Base-by-base conservation (phyloP, 2,113 vertebrate genomes). In the Varanus komodoensis region DNA sequence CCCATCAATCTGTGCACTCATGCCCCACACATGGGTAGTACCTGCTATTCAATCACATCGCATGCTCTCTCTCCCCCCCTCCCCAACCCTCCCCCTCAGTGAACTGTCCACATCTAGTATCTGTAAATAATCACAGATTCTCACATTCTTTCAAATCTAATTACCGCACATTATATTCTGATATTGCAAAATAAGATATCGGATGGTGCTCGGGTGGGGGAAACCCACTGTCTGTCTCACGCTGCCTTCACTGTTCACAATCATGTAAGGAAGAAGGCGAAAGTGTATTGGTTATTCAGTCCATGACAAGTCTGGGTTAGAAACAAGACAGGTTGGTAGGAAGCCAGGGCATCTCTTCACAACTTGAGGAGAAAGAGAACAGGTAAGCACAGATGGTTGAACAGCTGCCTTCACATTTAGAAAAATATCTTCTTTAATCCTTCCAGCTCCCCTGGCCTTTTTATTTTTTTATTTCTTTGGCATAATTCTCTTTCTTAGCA, bases 391-490 rank as follows among this genome's bases (percentile, higher is more conserved):
- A 97, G 96, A 97, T 96, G 97, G 96, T 78, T 89, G 90, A 97
- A 97, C 97, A 97, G 95, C 96, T 97, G 97, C 96, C 96, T 97
- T 96, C 93, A 96, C 95, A 97, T 96, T 97, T 97, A 93, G 96
- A 96, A 97, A 90, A 96, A 97, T 96, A 96, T 95, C 96, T 97
- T 94, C 89, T 96, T 96, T 97, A 97, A 97, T 97, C 97, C 96
- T 96, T 85, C 86, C 92, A 96, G 96, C 95, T 96, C 97, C 95
- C 94, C 95, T 94, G 94, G 91, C 89, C 96, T 97, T 97, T 95
- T 92, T 91, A 92, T 32, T 23, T 27, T 25, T 50, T 27, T 23
- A 14, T 25, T 50, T 27, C 44, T 64, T 48, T 8, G 23, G 21
- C 94, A 90, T 96, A 97, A 96, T 95, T 96, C 95, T 93, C 71